phyloP scores from a whole-genome alignment of 2,888 invertebrate genomes.

The Athalia circularis region DNA sequence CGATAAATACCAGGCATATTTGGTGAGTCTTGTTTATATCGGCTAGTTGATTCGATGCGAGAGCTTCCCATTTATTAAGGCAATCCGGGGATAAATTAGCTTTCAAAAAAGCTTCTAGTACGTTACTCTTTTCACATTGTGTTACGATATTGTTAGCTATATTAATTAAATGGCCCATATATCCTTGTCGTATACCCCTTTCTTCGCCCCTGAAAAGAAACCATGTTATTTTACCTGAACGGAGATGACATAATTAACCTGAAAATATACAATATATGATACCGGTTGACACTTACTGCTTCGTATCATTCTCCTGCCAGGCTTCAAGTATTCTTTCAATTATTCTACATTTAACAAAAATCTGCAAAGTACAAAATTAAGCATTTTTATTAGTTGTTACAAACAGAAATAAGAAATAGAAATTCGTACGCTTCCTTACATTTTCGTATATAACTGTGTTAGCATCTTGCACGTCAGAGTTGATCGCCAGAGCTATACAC shows the following conservation, averaged over 20 bases:
- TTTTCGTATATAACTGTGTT: constrained; percentile 65
- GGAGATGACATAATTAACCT: constrained; percentile 37
- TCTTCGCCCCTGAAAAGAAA: constrained; percentile 72
- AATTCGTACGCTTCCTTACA: constrained; percentile 68
- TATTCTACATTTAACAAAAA: constrained; percentile 87
- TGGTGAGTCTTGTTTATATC: constrained; percentile 68
- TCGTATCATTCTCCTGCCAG: constrained; percentile 86
- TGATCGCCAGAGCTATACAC: constrained; percentile 84
- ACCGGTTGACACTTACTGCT: constrained; percentile 80
- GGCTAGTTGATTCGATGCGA: constrained; percentile 62
- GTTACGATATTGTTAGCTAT: constrained; percentile 78
- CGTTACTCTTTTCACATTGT: constrained; percentile 76
- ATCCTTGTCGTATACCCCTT: constrained; percentile 78
- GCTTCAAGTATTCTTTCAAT: constrained; percentile 87
- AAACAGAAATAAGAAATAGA: constrained; percentile 76
- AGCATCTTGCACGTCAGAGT: constrained; percentile 65
- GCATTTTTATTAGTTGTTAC: constrained; percentile 72
- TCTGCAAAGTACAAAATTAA: constrained; percentile 75
- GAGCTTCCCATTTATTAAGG: constrained; percentile 65
- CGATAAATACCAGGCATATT: constrained; percentile 63
- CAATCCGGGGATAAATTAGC: constrained; percentile 75
- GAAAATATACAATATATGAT: background rate
- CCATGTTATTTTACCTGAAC: constrained; percentile 46
- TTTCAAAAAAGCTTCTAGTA: constrained; percentile 76
- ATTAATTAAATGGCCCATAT: constrained; percentile 82